These are phyloP conservation scores for Synergus itoensis DNA, from an alignment of 2,888 invertebrate genomes.

Conservation along the genomic window DNA sequence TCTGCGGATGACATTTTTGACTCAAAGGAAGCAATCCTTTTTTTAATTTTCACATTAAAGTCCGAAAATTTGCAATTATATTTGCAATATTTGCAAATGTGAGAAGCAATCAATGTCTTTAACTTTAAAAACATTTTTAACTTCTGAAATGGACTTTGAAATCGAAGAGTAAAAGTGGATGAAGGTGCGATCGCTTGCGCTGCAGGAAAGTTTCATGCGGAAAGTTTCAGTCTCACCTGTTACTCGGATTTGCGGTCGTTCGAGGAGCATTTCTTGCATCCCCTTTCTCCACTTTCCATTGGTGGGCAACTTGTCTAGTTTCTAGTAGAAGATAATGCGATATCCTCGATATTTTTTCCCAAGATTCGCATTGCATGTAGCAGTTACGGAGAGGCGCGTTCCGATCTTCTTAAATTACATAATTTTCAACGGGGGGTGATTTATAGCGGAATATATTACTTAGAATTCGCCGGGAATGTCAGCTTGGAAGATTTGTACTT, in stretches of 20 bases:
- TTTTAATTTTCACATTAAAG: neutral
- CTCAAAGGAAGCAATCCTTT: neutral
- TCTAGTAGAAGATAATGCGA: neutral
- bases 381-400: neutral
- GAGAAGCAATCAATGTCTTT: constrained; percentile 5
- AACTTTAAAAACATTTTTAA: neutral
- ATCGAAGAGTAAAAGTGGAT: neutral
- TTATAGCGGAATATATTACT: constrained; percentile 8
- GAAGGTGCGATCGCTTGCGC: neutral
- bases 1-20: neutral
- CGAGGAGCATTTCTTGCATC: neutral
- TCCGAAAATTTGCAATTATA: neutral
- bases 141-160: neutral
- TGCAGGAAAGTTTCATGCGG: constrained; percentile 11
- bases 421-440: neutral
- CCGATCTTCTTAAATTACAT: neutral
- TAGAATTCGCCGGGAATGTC: neutral
- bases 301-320: neutral
- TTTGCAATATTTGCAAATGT: neutral
- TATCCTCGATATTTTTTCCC: neutral
- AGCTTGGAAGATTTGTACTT: constrained; percentile 28
- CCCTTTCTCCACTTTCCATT: neutral
- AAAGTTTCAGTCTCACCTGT: constrained; percentile 37
- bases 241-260: neutral
- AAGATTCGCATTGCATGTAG: neutral